phyloP scores from a whole-genome alignment of 2,888 invertebrate genomes.

The Augochlorella aurata region DNA sequence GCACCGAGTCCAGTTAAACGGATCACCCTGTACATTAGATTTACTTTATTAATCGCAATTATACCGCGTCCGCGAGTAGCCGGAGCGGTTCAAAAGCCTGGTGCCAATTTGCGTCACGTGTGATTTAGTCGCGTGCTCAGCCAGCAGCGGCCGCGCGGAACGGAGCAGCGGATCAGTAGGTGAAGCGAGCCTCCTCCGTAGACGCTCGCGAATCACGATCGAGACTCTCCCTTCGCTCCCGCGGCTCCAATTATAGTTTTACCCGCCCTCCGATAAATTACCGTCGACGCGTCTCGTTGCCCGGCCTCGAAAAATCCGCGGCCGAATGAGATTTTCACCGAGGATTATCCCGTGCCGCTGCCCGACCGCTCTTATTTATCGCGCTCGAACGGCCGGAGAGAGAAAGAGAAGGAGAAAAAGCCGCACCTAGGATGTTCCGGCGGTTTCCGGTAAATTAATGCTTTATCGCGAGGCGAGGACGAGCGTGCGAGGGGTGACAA shows the following conservation, averaged over 20 bases:
- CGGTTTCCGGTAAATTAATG: slow-evolving; percentile 45
- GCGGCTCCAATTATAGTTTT: not conserved
- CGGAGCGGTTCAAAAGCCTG: slow-evolving; percentile 34
- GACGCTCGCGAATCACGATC: slow-evolving; percentile 3
- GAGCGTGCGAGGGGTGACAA: slow-evolving; percentile 23
- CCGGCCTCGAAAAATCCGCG: not conserved
- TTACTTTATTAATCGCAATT: too few species aligned
- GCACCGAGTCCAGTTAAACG: too few species aligned
- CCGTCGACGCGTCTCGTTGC: not conserved
- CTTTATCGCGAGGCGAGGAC: slow-evolving; percentile 35
- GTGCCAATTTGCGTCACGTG: slow-evolving; percentile 64
- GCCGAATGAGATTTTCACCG: not conserved
- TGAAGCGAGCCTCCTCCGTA: slow-evolving; percentile 28
- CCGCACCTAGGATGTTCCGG: not conserved
- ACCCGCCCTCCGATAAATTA: not conserved
- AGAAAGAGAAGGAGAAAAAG: not conserved
- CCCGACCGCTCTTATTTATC: not conserved
- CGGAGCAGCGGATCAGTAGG: slow-evolving; percentile 41
- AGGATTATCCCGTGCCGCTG: not conserved
- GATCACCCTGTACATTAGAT: too few species aligned
- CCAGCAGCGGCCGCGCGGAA: slow-evolving; percentile 37
- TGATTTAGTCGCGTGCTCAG: slow-evolving; percentile 54
- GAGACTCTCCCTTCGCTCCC: not conserved
- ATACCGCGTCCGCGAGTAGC: slow-evolving; percentile 25
- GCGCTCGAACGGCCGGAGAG: not conserved